phyloP scores from a whole-genome alignment of 2,888 invertebrate genomes.

The Lasius platythorax region DNA sequence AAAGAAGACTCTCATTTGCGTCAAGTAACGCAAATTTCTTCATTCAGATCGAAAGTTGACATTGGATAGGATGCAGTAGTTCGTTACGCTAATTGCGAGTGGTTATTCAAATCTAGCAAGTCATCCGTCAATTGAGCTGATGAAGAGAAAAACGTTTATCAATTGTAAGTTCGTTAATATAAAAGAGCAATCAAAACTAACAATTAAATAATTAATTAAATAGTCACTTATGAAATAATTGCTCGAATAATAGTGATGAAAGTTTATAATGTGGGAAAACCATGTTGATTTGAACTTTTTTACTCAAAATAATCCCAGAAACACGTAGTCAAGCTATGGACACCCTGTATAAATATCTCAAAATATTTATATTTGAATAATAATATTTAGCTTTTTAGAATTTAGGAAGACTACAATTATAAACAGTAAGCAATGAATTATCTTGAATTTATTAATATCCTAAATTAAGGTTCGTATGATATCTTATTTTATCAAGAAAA shows the following conservation, averaged over 20 bases:
- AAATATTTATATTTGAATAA: not conserved
- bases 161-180: not conserved
- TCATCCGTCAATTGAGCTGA: not conserved
- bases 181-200: not conserved
- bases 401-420: not conserved
- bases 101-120: slow-evolving; percentile 1
- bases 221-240: slow-evolving; percentile 3
- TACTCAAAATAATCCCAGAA: no score
- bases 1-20: not conserved
- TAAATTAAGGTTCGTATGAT: not conserved
- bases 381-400: not conserved
- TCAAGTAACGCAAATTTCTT: slow-evolving; percentile 3
- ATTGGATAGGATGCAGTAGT: not conserved
- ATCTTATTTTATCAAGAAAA: not conserved
- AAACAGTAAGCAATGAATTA: not conserved
- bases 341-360: not conserved
- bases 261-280: not conserved
- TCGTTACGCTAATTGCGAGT: slow-evolving; percentile 31
- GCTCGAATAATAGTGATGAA: not conserved
- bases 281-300: no score
- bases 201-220: not conserved
- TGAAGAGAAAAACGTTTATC: not conserved
- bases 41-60: not conserved
- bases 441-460: not conserved
- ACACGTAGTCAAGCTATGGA: no score